A percentile compares a stretch with the other conserved stretches of the same genome.
phyloP scores from a whole-genome alignment of 2,113 vertebrate species.

The Hucho hucho region DNA sequence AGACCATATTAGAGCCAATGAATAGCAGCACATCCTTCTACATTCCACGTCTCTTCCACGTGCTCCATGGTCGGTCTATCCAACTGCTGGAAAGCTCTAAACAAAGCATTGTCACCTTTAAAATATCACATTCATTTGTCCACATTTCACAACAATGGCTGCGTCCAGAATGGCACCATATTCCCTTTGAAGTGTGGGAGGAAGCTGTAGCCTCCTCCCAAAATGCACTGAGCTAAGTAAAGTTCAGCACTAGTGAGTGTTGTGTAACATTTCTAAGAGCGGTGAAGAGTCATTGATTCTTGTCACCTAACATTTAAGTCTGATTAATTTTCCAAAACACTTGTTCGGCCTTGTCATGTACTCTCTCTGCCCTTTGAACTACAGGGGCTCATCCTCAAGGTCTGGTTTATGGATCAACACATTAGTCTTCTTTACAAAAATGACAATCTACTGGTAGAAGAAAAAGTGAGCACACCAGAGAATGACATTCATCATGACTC shows the following conservation, averaged over 20 bases:
- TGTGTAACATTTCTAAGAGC: no score
- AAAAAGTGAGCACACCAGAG: constrained; percentile 22
- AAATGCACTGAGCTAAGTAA: no score
- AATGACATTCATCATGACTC: constrained; percentile 55
- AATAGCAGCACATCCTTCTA: constrained; percentile 23
- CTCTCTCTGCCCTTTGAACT: constrained; percentile 43
- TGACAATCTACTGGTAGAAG: constrained; percentile 28
- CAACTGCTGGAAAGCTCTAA: no score
- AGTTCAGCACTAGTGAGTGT: no score
- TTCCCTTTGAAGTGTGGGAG: constrained; percentile 8
- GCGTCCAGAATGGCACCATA: no score
- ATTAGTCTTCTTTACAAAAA: constrained; percentile 61
- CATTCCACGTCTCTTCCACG: no score
- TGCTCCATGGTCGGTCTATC: no score
- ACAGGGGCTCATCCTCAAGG: constrained; percentile 52
- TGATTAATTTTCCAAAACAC: constrained; percentile 24
- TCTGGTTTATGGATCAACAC: constrained; percentile 31
- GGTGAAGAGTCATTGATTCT: constrained; percentile 19
- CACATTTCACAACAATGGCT: not conserved
- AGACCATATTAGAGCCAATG: not conserved
- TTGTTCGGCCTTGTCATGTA: constrained; percentile 31
- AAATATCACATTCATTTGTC: not conserved
- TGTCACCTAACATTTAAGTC: constrained; percentile 16
- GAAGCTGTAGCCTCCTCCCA: not conserved
- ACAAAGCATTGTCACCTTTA: not conserved